phyloP scores from a whole-genome alignment of 2,113 vertebrate genomes.

The Boleophthalmus pectinirostris region DNA sequence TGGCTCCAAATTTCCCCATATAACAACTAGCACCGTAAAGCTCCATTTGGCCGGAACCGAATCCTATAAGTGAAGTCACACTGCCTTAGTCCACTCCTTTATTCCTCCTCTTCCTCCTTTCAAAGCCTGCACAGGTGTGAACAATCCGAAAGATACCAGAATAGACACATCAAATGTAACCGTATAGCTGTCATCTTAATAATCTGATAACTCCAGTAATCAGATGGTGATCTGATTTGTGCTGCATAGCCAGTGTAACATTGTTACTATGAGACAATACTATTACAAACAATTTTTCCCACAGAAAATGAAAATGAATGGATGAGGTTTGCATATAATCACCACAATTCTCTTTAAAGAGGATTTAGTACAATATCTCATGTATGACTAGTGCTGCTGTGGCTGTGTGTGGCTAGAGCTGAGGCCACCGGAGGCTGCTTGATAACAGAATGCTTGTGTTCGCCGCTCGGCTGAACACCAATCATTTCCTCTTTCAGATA shows the following conservation, averaged over 20 bases:
- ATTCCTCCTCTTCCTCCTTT: no score
- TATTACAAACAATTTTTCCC: background rate
- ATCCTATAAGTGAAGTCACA: no score
- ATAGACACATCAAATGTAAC: no score
- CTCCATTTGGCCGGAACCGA: no score
- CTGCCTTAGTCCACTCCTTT: no score
- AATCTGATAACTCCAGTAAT: no score
- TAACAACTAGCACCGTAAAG: no score
- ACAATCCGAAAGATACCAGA: no score
- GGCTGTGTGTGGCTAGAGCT: constrained; percentile 19
- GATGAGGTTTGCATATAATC: background rate
- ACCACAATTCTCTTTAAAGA: constrained; percentile 27
- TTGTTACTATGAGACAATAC: background rate
- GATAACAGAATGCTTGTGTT: constrained; percentile 66
- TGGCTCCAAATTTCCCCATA: no score
- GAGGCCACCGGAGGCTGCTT: constrained; percentile 51
- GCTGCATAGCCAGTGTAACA: background rate
- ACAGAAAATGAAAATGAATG: background rate
- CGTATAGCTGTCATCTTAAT: no score
- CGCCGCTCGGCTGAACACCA: constrained; percentile 69
- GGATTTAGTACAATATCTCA: constrained; percentile 40
- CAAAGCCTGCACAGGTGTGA: no score
- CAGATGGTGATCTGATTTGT: no score
- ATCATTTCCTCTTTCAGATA: constrained; percentile 65
- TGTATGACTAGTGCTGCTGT: constrained; percentile 9